Percentiles rank a stretch among this genome's conserved stretches.
Conservation (phyloP, 2,113 vertebrate genomes). For the Baryphthengus martii region DNA sequence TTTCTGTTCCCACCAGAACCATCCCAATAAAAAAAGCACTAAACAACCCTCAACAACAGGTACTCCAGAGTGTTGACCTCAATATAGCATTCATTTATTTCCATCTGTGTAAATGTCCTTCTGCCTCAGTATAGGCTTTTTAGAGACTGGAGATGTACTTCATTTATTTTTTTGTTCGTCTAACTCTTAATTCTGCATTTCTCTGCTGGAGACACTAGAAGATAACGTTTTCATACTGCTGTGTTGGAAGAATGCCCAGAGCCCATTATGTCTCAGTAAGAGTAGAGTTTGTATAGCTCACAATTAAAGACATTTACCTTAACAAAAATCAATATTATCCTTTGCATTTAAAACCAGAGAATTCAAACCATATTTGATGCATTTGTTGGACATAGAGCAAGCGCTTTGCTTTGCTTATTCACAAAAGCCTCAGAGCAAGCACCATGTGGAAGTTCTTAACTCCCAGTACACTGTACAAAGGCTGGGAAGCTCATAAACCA, state of each 20-base stretch:
- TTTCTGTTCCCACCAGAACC: not conserved
- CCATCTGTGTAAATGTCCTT: not conserved
- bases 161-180: not conserved
- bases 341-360: conserved; percentile 43
- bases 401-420: conserved; percentile 18
- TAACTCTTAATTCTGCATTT: not conserved
- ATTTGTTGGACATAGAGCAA: conserved; percentile 4
- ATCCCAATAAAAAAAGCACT: not conserved
- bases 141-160: not conserved
- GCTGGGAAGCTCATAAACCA: conserved; percentile 52
- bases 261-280: not conserved
- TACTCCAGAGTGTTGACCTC: not conserved
- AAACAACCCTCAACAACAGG: not conserved
- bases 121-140: not conserved
- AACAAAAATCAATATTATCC: conserved; percentile 62
- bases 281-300: not conserved
- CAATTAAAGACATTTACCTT: conserved; percentile 63
- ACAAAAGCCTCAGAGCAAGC: conserved; percentile 30
- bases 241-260: conserved; percentile 40
- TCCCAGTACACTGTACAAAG: conserved; percentile 24
- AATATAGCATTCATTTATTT: not conserved
- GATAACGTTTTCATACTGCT: conserved; percentile 2
- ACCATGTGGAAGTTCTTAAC: conserved; percentile 63
- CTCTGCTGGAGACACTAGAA: not conserved
- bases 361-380: conserved; percentile 46